These are phyloP conservation scores for Pipistrellus pygmaeus DNA, from an alignment of 2,797 vertebrate species.

Conservation along the genomic window DNA sequence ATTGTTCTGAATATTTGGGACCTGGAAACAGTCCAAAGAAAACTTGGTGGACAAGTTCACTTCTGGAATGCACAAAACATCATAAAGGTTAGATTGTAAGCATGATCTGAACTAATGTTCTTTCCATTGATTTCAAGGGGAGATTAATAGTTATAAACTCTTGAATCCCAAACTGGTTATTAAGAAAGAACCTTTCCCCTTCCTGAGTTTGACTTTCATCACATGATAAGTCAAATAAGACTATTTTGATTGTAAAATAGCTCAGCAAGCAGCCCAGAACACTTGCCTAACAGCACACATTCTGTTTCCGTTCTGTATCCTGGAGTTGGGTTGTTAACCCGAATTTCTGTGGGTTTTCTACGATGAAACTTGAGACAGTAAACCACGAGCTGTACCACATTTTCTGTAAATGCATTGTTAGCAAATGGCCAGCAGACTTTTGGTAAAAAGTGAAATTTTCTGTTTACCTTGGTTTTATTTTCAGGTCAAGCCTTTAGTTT, in stretches of 20 bases:
- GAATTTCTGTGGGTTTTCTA: slow-evolving; percentile 55
- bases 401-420: slow-evolving; percentile 47
- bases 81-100: slow-evolving; percentile 52
- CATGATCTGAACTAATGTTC: slow-evolving; percentile 64
- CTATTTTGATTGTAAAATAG: slow-evolving; percentile 25
- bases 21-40: slow-evolving; percentile 21
- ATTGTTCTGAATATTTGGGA: slow-evolving; percentile 36
- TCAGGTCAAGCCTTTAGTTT: slow-evolving; percentile 36
- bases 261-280: background rate
- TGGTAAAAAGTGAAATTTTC: slow-evolving; percentile 29
- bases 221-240: background rate
- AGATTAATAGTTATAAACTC: slow-evolving; percentile 6
- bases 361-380: slow-evolving; percentile 41
- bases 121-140: slow-evolving; percentile 38
- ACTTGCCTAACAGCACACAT: background rate
- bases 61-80: slow-evolving; percentile 45
- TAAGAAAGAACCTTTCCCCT: slow-evolving; percentile 23
- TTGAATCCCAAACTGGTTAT: slow-evolving; percentile 54
- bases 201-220: background rate
- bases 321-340: background rate
- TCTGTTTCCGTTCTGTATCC: background rate
- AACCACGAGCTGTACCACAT: background rate
- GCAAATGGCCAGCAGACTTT: background rate
- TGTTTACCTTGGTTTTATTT: slow-evolving; percentile 53
- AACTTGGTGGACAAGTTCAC: slow-evolving; percentile 43